Conservation (phyloP, 2,797 vertebrate genomes). For the Spinus olivaceus region DNA sequence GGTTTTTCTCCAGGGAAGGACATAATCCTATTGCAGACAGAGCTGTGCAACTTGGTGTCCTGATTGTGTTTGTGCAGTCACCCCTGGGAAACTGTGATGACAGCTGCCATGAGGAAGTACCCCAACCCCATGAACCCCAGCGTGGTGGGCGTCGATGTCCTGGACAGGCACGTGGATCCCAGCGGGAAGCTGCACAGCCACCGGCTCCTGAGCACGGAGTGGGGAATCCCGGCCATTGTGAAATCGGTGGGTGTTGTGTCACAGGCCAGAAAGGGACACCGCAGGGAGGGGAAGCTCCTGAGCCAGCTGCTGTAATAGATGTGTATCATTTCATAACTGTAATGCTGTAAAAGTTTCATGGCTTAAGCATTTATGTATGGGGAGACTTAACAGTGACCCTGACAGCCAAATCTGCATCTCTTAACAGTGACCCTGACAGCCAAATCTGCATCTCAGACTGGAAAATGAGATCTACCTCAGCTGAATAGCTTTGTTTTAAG, state of each 20-base stretch:
- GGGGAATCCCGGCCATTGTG: conserved; percentile 94
- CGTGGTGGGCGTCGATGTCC: conserved; percentile 93
- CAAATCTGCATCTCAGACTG: not conserved
- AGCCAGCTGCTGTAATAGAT: not conserved
- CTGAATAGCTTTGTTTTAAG: not conserved
- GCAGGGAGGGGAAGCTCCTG: not conserved
- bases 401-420: not conserved
- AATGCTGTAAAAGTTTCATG: not conserved
- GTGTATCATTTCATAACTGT: accelerated
- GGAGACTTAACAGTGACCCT: not conserved
- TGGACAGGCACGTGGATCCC: conserved; percentile 84
- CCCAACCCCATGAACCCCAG: conserved; percentile 98
- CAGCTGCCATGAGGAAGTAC: conserved; percentile 98
- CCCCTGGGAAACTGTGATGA: conserved; percentile 96
- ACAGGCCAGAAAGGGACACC: not conserved
- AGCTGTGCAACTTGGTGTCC: not conserved
- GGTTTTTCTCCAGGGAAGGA: not conserved
- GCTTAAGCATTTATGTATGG: accelerated
- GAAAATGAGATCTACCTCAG: not conserved
- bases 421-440: not conserved
- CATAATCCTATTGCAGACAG: accelerated
- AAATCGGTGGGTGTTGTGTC: conserved; percentile 82
- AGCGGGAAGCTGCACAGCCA: conserved; percentile 90
- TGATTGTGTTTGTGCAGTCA: conserved; percentile 77
- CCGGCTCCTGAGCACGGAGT: conserved; percentile 93